Percentiles rank a stretch among this genome's conserved stretches.
Conservation (phyloP, 64 coral and sea anemone species). For the Pachyseris speciosa region DNA sequence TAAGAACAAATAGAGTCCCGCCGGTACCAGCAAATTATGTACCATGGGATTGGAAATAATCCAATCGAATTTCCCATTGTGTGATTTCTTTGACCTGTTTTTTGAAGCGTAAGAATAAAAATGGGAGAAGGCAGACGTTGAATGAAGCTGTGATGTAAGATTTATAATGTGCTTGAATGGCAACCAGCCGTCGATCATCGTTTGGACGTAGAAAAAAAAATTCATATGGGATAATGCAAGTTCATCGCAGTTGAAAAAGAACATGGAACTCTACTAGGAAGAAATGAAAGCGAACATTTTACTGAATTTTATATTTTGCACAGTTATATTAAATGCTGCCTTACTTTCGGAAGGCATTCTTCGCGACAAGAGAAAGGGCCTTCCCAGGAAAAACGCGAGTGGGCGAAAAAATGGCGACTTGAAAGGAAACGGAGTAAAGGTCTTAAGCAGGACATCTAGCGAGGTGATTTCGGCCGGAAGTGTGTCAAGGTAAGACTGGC, state of each 20-base stretch:
- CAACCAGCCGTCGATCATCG: background rate
- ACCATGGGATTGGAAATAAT: background rate
- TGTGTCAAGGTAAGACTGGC: background rate
- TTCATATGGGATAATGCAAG: background rate
- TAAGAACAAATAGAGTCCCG: background rate
- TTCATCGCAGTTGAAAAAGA: background rate
- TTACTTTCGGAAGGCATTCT: constrained; percentile 2
- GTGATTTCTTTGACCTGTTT: constrained; percentile 14
- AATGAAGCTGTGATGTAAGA: constrained; percentile 60
- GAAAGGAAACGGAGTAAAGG: background rate
- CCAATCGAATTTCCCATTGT: background rate
- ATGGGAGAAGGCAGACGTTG: background rate
- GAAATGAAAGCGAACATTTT: constrained; percentile 20
- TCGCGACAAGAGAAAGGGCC: background rate
- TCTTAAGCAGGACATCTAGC: background rate
- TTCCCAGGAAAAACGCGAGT: background rate
- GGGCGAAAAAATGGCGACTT: background rate
- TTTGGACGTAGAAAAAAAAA: background rate
- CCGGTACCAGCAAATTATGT: constrained; percentile 32
- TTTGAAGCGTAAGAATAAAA: constrained; percentile 30
- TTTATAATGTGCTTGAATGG: constrained; percentile 20
- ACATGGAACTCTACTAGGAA: constrained; percentile 15
- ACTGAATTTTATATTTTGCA: background rate
- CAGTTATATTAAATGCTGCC: background rate
- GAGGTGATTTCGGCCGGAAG: background rate